Base-by-base conservation (phyloP, 1,140 invertebrate species). In the Akabosia matsudoensis region DNA sequence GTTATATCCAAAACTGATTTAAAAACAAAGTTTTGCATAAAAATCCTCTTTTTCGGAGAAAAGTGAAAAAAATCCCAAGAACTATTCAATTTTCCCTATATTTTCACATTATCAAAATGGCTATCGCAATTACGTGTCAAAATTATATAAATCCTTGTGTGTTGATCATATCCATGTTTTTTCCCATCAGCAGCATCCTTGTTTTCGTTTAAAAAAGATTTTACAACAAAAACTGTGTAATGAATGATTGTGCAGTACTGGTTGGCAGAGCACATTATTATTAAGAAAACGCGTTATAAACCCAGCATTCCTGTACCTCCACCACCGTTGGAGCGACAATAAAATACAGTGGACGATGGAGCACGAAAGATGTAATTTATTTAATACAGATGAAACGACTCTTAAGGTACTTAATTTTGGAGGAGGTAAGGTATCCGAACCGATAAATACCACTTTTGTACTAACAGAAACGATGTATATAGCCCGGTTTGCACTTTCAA, bases 361-460 rank as follows among this genome's bases (percentile, higher is more conserved):
- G 54, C 54, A 56, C 22, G 54, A 31, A 67, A 22, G 61, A 30
- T 10, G 61, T 67, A 67, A 67, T 67, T 67, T 67, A 67, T 67
- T 67, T 67, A 67, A 31, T 67, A 67, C 61, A 67, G 61, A 67
- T 67, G 61, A 67, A 67, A 67, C 28, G 61, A 31, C 61, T 28
- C 24, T 67, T 67, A 28, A 31, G 61, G 61, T 67, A 67, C 61
- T 67, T 67, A 24, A 61, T 61, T n/a, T n/a, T 61, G 54, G n/a
- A n/a, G 54, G n/a, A n/a, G 54, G 14, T n/a, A 61, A 24, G 54
- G 54, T 61, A 61, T 61, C 54, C 24, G 54, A 22, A 61, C 4
- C 54, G 54, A 61, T 61, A 61, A 61, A 61, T 61, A 24, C 54
- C 24, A 61, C 24, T 45, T 45, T 7, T 18, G 37, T 45, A 45